Evolutionary conservation across 2,113 vertebrate genomes (phyloP), one percentile per base, ranked within the genome.

Genomic region (Pluvialis apricaria): DNA sequence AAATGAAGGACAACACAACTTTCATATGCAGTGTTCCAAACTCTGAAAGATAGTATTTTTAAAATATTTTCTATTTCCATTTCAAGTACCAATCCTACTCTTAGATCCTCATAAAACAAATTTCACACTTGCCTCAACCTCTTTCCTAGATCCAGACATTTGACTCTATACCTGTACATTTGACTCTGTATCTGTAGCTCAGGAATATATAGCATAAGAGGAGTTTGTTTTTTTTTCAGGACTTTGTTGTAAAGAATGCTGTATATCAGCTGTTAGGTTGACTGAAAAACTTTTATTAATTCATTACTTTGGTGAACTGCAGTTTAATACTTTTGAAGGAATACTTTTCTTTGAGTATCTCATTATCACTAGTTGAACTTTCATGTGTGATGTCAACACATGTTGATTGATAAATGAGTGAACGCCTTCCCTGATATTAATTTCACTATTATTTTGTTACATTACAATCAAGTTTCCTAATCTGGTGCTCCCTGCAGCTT

Each of bases 1-100:
- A 73, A 82, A n/a, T 71, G 51, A 94, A 96, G 91, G 97, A 85
- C 44, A 91, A 65, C 16, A 51, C 34, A 97, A 96, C 57, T 96
- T 95, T 94, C 57, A 58, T 22, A 71, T 15, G 14, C 17, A 47
- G 15, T 34, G 36, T 10, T 96, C 78, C 32, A 86, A 44, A 88
- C 68, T 64, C 34, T 42, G 57, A 87, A 68, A 80, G 51, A 34
- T 20, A 16, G 11, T 24, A 13, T 70, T 82, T 82, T 36, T 0
- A n/a, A 92, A 82, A n/a, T 7, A 44, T 38, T 77, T 80, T 77
- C 19, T 88, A 12, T 69, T 90, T 38, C 58, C 10, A 38, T 80
- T 65, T 66, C 32, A 73, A 70, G 51, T 49, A 49, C 15, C 18
- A 54, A 21, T 86, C 18, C 22, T 68, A 18, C 36, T 38, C 14